phyloP scores from a whole-genome alignment of 2,113 vertebrate species.

The Echinops telfairi region DNA sequence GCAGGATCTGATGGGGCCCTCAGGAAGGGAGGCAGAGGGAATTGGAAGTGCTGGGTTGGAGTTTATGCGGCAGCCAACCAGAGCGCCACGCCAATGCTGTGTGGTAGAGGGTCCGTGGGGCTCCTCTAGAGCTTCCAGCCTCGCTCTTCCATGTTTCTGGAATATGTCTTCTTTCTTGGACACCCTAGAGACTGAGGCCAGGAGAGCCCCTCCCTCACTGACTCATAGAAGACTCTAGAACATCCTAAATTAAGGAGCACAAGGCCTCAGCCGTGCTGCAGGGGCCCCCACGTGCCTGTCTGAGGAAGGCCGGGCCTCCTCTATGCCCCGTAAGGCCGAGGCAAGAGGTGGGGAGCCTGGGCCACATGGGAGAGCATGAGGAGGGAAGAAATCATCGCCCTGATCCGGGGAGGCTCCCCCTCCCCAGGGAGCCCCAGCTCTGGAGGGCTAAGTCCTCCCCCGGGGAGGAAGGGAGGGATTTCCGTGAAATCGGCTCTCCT shows the following conservation, averaged over 20 bases:
- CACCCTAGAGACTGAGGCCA: not conserved
- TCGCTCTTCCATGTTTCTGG: conserved; percentile 52
- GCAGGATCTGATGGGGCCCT: not conserved
- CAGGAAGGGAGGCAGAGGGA: not conserved
- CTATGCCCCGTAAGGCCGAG: conserved; percentile 18
- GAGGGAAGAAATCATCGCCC: not conserved
- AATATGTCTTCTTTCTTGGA: conserved; percentile 65
- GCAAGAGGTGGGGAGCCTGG: conserved; percentile 13
- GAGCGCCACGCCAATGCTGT: not conserved
- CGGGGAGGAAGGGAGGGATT: not conserved
- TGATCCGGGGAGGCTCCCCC: not conserved
- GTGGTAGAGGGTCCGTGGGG: not conserved
- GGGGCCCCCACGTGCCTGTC: not conserved
- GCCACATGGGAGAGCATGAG: no score
- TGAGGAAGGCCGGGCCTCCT: conserved; percentile 11
- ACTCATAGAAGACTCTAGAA: not conserved
- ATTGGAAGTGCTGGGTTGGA: not conserved
- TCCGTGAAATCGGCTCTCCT: not conserved
- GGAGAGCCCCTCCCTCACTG: conserved; percentile 19
- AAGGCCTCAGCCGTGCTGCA: conserved; percentile 25
- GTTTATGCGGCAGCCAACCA: conserved; percentile 31
- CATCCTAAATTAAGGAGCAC: not conserved
- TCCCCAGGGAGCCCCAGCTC: not conserved
- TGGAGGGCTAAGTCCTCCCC: not conserved
- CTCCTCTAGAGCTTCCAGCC: not conserved